Base-by-base conservation (phyloP, 2,797 vertebrate species). In the Pelodytes ibericus region DNA sequence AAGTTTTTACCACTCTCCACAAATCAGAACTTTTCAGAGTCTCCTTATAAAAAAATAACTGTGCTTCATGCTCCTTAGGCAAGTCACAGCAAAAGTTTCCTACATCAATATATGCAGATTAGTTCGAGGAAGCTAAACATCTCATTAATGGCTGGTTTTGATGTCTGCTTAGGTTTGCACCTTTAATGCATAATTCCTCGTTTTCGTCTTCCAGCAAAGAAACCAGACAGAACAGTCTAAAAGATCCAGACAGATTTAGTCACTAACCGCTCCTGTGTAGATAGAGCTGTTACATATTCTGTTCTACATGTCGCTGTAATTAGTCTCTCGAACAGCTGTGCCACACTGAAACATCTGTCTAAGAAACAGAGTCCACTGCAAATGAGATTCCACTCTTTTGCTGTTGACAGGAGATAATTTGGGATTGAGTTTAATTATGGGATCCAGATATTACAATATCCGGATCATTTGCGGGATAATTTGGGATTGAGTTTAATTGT, bases 301-400 rank as follows among this genome's bases (percentile, higher is more conserved):
- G 33, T 68, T 56, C 49, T 69, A 41, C 20, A 69, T 69, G 29
- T 69, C 13, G 29, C 49, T 69, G 64, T 69, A 69, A 69, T 69
- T 69, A 69, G 66, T 69, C 39, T 29, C 47, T 22, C 24, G 49
- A 69, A 25, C 66, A 69, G 66, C 51, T 69, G 66, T 53, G 66
- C 20, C 29, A 27, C 20, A n/a, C 1, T 56, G 49, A 57, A 56
- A 56, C 66, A 69, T 69, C 47, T 69, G 66, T 25, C 20, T 29
- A 20, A 69, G 49, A 20, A 10, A 24, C 49, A 33, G 29, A 24
- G 20, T 49, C 66, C 66, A 56, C 30, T 69, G 49, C 27, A 69
- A 69, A 56, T 57, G 20, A 69, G 20, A 56, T 6, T 56, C 20
- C 22, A 13, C 47, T 29, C 66, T 22, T 53, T 36, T 67, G 25